Evolutionary conservation across 2,113 vertebrate species (phyloP).

Genomic region (Girardinichthys multiradiatus): DNA sequence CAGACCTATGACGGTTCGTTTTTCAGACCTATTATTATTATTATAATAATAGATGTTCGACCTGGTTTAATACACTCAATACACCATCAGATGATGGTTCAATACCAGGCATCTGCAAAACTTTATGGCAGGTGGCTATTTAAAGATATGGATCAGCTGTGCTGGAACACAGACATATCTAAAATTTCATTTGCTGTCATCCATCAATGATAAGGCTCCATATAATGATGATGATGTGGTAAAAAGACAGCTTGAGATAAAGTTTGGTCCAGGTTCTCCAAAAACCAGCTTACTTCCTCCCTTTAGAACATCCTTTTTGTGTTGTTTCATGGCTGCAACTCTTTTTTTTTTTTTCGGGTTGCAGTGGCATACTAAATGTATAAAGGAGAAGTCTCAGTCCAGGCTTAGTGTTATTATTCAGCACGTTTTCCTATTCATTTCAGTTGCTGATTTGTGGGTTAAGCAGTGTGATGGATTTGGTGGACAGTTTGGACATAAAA

Average conservation of each 20-base stretch:
- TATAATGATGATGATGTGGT: background rate
- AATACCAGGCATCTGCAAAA: background rate
- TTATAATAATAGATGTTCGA: too few species aligned
- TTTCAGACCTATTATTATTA: too few species aligned
- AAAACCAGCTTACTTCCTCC: background rate
- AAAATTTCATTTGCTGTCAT: background rate
- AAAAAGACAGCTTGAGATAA: background rate
- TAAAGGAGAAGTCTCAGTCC: background rate
- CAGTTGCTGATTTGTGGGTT: slow-evolving; percentile 4
- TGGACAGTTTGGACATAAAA: background rate
- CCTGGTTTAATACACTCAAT: background rate
- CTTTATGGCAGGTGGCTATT: background rate
- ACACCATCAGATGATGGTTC: background rate
- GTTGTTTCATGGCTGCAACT: background rate
- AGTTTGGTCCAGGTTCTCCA: background rate
- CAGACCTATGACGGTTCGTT: background rate
- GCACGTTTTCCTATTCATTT: background rate
- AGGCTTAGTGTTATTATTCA: background rate
- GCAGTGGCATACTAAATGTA: background rate
- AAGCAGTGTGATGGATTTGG: background rate
- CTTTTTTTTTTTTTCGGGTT: background rate
- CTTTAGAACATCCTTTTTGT: background rate
- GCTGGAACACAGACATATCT: background rate
- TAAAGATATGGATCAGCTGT: background rate
- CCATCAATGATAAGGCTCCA: background rate